Conservation (phyloP, 2,888 invertebrate species). For the Hermodice carunculata region DNA sequence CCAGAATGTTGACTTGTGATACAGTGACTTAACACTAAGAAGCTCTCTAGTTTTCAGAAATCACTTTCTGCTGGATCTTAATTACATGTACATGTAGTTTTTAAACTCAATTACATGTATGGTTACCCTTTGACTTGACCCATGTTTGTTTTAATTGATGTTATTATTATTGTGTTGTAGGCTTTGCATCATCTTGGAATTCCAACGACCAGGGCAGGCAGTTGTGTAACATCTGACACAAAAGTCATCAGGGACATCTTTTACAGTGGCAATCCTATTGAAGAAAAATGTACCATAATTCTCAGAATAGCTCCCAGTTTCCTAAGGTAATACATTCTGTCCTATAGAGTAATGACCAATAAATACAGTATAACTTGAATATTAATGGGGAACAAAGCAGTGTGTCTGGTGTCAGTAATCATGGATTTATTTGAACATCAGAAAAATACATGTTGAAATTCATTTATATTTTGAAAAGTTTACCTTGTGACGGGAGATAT, state of each 20-base stretch:
- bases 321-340: constrained; percentile 63
- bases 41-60: too few relatives aligned
- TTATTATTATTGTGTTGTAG: constrained; percentile 47
- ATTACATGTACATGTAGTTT: too few relatives aligned
- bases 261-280: constrained; percentile 75
- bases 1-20: too few relatives aligned
- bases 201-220: constrained; percentile 72
- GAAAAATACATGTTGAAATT: neutral
- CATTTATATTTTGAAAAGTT: neutral
- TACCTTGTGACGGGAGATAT: neutral
- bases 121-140: neutral
- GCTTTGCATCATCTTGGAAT: constrained; percentile 70
- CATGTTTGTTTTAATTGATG: neutral
- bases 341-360: neutral
- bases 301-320: constrained; percentile 74
- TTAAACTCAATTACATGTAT: neutral
- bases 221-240: constrained; percentile 76
- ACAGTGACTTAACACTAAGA: too few relatives aligned
- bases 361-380: too few relatives aligned
- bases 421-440: too few relatives aligned
- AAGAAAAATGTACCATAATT: constrained; percentile 75
- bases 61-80: too few relatives aligned
- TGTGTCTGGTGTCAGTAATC: too few relatives aligned
- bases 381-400: too few relatives aligned
- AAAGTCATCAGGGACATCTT: constrained; percentile 75